Conservation (phyloP, 2,888 invertebrate species). For the Adineta ricciae region DNA sequence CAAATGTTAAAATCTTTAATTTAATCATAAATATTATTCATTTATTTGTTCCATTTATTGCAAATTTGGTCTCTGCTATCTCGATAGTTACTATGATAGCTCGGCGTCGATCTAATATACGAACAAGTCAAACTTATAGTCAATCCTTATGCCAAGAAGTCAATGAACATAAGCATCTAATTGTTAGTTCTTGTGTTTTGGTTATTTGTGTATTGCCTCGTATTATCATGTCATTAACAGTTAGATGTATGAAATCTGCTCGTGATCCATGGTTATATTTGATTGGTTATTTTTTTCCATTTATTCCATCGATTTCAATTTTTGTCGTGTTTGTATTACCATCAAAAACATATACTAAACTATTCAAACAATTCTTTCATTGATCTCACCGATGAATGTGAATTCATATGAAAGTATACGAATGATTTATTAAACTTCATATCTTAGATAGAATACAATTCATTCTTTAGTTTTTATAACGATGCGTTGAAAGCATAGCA, state of each 20-base stretch:
- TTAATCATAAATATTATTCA: not conserved
- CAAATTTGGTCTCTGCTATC: not conserved
- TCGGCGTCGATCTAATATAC: not conserved
- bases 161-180: too few species aligned
- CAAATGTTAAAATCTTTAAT: not conserved
- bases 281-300: not conserved
- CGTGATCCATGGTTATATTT: not conserved
- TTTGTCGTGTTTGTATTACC: not conserved
- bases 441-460: too few species aligned
- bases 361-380: not conserved
- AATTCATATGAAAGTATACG: too few species aligned
- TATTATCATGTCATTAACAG: not conserved
- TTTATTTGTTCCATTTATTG: not conserved
- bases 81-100: not conserved
- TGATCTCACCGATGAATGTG: not conserved
- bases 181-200: not conserved
- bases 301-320: not conserved
- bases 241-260: not conserved
- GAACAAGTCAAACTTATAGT: too few species aligned
- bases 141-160: too few species aligned
- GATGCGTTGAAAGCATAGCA: too few species aligned
- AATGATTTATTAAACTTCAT: too few species aligned
- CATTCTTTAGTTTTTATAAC: too few species aligned
- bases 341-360: too few species aligned
- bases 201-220: not conserved